A percentile compares a stretch with the other conserved stretches of the same genome.
Evolutionary conservation across 2,888 invertebrate species (phyloP).

Genomic region (Boloria selene): DNA sequence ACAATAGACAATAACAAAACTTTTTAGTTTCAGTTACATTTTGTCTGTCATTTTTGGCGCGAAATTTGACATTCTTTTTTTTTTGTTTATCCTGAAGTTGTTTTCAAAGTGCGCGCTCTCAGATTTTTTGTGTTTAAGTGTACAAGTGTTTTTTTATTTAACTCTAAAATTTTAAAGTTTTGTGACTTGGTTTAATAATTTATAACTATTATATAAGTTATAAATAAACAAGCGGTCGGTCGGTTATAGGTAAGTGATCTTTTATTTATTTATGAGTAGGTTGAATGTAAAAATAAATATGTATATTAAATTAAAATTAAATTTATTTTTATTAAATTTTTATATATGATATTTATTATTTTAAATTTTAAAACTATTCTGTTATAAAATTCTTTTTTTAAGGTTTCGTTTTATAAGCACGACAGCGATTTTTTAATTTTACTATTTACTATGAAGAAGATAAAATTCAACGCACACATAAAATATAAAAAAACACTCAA

Average conservation of each 20-base stretch:
- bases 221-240: neutral
- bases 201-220: constrained; percentile 1
- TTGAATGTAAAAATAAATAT: neutral
- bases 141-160: constrained; percentile 9
- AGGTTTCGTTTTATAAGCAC: no score
- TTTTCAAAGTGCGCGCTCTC: constrained; percentile 13
- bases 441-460: no score
- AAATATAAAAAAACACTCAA: no score
- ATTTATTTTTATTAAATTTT: neutral
- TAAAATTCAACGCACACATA: no score
- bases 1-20: neutral
- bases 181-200: constrained; percentile 5
- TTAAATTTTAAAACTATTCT: no score
- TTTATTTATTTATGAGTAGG: neutral
- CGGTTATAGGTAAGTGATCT: neutral
- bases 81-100: neutral
- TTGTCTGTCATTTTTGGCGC: constrained; percentile 20
- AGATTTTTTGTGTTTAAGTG: constrained; percentile 14
- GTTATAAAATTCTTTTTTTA: no score
- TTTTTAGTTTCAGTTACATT: neutral
- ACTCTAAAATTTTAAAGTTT: constrained; percentile 3
- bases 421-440: no score
- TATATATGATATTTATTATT: no score
- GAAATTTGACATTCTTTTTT: constrained; percentile 1
- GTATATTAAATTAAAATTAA: neutral